Conservation (phyloP, 2,113 vertebrate genomes). For the Callospermophilus lateralis region DNA sequence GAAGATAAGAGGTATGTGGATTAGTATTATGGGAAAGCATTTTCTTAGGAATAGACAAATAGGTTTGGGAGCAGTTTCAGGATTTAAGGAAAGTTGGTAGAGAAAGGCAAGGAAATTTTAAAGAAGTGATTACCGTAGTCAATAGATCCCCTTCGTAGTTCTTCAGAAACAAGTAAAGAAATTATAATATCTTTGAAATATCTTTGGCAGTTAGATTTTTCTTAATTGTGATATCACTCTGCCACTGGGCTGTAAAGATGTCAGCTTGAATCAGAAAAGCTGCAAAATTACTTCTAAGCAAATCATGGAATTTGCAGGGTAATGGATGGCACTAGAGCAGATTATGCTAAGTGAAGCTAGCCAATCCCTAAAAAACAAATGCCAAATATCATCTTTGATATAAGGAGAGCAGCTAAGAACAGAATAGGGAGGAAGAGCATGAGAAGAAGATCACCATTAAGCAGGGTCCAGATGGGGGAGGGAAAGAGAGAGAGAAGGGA, state of each 20-base stretch:
- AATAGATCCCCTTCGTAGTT: background rate
- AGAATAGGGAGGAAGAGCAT: no score
- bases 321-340: no score
- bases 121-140: background rate
- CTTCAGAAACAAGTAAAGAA: constrained; percentile 21
- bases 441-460: no score
- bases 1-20: background rate
- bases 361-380: no score
- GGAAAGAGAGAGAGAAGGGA: no score
- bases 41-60: background rate
- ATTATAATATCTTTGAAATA: background rate
- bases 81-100: background rate
- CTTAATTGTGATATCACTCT: background rate
- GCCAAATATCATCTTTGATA: no score
- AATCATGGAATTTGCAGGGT: no score
- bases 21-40: background rate
- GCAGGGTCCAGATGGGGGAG: no score
- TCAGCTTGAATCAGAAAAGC: constrained; percentile 16
- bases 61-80: background rate
- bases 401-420: no score
- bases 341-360: no score
- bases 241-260: background rate
- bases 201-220: background rate
- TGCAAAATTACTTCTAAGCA: constrained; percentile 10
- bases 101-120: background rate